Evolutionary conservation across 1,140 invertebrate genomes (phyloP).

Genomic region (Choristoneura fumiferana): DNA sequence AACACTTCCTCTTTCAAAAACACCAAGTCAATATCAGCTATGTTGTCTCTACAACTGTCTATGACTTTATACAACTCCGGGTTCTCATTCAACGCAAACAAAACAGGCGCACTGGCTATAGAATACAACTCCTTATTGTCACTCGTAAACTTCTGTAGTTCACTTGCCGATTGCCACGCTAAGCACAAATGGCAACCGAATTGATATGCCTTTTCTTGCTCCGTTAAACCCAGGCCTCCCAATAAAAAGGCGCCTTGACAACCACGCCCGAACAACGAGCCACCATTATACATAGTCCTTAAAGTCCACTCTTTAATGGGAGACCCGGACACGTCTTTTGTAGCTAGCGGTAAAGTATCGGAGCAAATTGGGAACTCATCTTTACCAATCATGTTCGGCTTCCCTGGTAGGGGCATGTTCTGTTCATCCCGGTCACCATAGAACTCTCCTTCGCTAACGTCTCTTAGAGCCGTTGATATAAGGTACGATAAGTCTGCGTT

Average conservation of each 20-base stretch:
- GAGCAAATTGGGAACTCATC: slow-evolving; percentile 52
- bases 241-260: slow-evolving; percentile 90
- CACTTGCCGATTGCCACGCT: slow-evolving; percentile 87
- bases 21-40: slow-evolving; percentile 83
- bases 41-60: slow-evolving; percentile 80
- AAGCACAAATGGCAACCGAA: slow-evolving; percentile 92
- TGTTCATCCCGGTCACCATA: slow-evolving; percentile 86
- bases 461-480: slow-evolving; percentile 89
- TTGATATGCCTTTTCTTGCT: slow-evolving; percentile 85
- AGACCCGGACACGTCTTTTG: slow-evolving; percentile 79
- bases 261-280: slow-evolving; percentile 88
- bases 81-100: slow-evolving; percentile 86
- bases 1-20: slow-evolving; percentile 47
- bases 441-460: slow-evolving; percentile 92
- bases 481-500: slow-evolving; percentile 88
- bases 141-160: slow-evolving; percentile 74
- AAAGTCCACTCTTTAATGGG: slow-evolving; percentile 88
- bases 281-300: slow-evolving; percentile 87
- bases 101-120: slow-evolving; percentile 86
- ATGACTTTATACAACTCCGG: slow-evolving; percentile 82
- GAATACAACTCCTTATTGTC: slow-evolving; percentile 79
- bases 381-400: slow-evolving; percentile 50
- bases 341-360: slow-evolving; percentile 63
- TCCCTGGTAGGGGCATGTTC: slow-evolving; percentile 86
- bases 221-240: slow-evolving; percentile 81